Conservation (phyloP, 2,888 invertebrate species). For the Brassicogethes aeneus region DNA sequence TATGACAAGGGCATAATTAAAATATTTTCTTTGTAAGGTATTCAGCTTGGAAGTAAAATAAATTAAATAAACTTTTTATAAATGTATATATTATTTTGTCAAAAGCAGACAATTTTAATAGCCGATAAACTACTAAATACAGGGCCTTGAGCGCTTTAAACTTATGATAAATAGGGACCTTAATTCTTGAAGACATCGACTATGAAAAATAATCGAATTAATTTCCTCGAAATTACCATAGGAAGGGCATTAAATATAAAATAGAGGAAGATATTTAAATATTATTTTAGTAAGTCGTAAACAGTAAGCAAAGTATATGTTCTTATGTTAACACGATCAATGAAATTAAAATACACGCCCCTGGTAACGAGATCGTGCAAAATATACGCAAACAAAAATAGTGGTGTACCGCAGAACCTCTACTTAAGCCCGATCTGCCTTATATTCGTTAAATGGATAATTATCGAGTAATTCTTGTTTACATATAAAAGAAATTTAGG, state of each 20-base stretch:
- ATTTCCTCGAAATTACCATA: neutral
- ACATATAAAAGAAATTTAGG: neutral
- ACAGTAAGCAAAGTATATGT: too few relatives aligned
- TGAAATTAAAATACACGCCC: too few relatives aligned
- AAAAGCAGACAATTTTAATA: conserved; percentile 33
- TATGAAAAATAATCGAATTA: neutral
- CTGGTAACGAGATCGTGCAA: neutral
- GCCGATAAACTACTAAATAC: conserved; percentile 18
- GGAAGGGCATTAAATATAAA: too few relatives aligned
- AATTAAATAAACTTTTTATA: neutral
- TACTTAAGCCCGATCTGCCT: neutral
- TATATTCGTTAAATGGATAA: neutral
- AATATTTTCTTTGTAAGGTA: neutral
- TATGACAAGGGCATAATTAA: conserved; percentile 1
- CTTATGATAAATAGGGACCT: neutral
- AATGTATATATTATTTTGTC: conserved; percentile 33
- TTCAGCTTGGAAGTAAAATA: neutral
- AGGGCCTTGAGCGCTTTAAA: neutral
- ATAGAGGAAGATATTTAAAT: too few relatives aligned
- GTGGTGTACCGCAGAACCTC: neutral
- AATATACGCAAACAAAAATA: neutral
- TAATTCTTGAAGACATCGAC: neutral
- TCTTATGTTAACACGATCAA: too few relatives aligned
- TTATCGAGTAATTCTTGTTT: neutral
- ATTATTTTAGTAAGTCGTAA: too few relatives aligned